Conservation (phyloP, 2,888 invertebrate genomes). For the Caprella mutica region DNA sequence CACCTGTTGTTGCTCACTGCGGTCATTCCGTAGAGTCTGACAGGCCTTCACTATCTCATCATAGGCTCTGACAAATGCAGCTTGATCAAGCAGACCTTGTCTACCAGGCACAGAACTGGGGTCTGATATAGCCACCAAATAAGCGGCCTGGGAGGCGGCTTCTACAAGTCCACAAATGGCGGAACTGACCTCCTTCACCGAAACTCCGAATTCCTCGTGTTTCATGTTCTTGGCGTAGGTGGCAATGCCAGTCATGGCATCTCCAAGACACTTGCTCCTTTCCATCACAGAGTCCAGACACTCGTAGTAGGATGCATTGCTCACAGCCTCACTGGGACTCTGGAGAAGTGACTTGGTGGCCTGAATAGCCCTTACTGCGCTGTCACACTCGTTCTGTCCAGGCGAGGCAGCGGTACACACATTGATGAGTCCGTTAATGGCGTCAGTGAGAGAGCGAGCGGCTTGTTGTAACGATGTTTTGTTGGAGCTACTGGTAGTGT, state of each 20-base stretch:
- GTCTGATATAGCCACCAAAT: conserved; percentile 86
- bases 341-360: conserved; percentile 69
- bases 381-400: conserved; percentile 93
- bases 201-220: conserved; percentile 68
- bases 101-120: conserved; percentile 76
- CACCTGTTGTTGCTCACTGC: conserved; percentile 66
- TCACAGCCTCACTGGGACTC: conserved; percentile 75
- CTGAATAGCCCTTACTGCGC: conserved; percentile 82
- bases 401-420: conserved; percentile 81
- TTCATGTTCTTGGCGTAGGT: conserved; percentile 78
- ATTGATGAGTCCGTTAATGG: conserved; percentile 79
- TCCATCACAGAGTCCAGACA: conserved; percentile 82
- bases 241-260: conserved; percentile 90
- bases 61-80: conserved; percentile 73
- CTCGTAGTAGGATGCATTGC: conserved; percentile 80
- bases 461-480: conserved; percentile 79
- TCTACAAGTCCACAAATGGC: conserved; percentile 87
- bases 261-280: conserved; percentile 69
- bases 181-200: conserved; percentile 68
- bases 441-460: conserved; percentile 72
- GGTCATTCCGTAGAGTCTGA: conserved; percentile 56
- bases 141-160: conserved; percentile 87
- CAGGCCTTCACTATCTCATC: conserved; percentile 86
- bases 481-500: conserved; percentile 77
- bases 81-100: conserved; percentile 77